A percentile compares a stretch with the other conserved stretches of the same genome.
phyloP scores from a whole-genome alignment of 2,888 invertebrate species.

The Nomada hirtipes region DNA sequence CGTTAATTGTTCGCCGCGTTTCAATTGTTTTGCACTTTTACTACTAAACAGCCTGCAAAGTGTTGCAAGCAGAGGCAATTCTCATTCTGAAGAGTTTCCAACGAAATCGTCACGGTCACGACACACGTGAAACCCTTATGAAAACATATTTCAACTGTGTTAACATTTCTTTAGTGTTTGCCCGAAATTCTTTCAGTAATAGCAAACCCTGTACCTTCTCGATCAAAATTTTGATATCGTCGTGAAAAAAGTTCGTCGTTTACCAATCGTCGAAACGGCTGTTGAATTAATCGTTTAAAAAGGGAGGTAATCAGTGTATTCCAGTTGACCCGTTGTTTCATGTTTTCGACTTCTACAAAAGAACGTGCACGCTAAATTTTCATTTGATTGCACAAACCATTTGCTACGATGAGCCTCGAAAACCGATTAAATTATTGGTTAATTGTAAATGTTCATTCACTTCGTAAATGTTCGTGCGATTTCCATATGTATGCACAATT shows the following conservation, averaged over 20 bases:
- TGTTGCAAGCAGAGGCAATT: neutral
- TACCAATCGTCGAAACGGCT: constrained; percentile 1
- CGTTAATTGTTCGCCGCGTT: constrained; percentile 11
- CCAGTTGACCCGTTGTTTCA: neutral
- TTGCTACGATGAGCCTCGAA: neutral
- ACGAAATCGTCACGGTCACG: too few species aligned
- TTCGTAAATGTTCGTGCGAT: neutral
- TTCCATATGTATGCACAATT: neutral
- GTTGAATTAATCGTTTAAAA: neutral
- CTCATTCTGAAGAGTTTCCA: neutral
- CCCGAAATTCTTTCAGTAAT: too few species aligned
- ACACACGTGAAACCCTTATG: too few species aligned
- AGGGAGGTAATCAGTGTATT: neutral
- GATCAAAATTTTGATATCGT: too few species aligned
- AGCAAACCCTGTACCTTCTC: too few species aligned
- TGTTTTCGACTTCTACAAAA: neutral
- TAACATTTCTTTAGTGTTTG: too few species aligned
- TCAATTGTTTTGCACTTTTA: neutral
- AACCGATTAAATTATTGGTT: neutral
- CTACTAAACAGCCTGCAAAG: neutral
- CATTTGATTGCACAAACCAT: constrained; percentile 5
- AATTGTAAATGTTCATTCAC: too few species aligned
- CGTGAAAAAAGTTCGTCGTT: too few species aligned
- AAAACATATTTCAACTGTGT: too few species aligned
- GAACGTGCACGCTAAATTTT: neutral